A percentile compares a stretch with the other conserved stretches of the same genome.
phyloP scores from a whole-genome alignment of 1,140 invertebrate genomes.

The Drosophila suzukii region DNA sequence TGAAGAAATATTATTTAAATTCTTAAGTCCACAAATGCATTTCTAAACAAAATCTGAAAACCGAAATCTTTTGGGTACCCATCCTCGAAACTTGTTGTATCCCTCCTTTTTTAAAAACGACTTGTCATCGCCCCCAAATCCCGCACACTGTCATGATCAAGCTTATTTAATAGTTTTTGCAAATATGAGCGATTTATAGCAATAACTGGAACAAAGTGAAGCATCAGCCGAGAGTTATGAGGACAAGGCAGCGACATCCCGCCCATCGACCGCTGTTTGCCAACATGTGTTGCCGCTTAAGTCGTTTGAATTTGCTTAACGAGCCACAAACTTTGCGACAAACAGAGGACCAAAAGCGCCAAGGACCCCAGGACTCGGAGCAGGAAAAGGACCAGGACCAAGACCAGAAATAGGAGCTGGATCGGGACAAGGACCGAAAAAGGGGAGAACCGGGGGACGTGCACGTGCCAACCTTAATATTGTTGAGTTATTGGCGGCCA shows the following conservation, averaged over 20 bases:
- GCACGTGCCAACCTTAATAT: constrained; percentile 81
- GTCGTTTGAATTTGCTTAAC: constrained; percentile 83
- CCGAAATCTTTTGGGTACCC: not conserved
- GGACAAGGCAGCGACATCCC: constrained; percentile 38
- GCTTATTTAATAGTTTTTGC: constrained; percentile 71
- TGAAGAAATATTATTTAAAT: no score
- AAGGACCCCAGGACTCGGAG: constrained; percentile 19
- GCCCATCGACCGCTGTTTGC: constrained; percentile 60
- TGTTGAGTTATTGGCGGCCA: constrained; percentile 79
- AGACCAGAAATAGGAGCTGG: constrained; percentile 2
- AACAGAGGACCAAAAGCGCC: constrained; percentile 51
- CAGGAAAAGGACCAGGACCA: not conserved
- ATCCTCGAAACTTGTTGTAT: not conserved
- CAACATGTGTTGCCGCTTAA: constrained; percentile 81
- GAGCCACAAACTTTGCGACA: constrained; percentile 81
- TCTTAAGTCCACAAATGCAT: not conserved
- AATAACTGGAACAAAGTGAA: constrained; percentile 55
- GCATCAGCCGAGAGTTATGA: constrained; percentile 69
- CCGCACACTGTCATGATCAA: constrained; percentile 36
- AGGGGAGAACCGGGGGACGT: constrained; percentile 15
- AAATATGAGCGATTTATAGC: constrained; percentile 74
- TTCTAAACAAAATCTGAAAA: not conserved
- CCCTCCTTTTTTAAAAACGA: not conserved
- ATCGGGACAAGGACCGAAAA: not conserved
- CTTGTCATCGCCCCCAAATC: constrained; percentile 25